Conservation (phyloP, 2,888 invertebrate genomes). For the Phoronis australis region DNA sequence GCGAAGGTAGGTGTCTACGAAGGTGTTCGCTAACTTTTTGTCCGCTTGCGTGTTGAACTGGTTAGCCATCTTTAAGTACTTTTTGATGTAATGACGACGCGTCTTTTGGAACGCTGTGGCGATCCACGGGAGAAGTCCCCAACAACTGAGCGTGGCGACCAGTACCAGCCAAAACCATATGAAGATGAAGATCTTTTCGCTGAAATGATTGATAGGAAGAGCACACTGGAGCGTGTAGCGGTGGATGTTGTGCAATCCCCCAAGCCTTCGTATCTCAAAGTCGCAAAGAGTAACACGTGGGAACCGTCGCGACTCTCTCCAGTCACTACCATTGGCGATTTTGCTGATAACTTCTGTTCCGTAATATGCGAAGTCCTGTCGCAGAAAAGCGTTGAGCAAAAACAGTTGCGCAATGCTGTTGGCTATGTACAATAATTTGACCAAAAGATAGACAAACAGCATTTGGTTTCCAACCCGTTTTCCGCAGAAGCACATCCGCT, state of each 20-base stretch:
- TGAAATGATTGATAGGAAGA: too few relatives aligned
- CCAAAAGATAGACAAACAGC: conserved; percentile 51
- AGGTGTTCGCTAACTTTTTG: conserved; percentile 45
- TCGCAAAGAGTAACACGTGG: too few relatives aligned
- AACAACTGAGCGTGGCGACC: conserved; percentile 38
- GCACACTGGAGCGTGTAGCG: too few relatives aligned
- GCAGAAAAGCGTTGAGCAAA: conserved; percentile 54
- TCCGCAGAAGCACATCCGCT: conserved; percentile 45
- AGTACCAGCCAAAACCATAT: conserved; percentile 52
- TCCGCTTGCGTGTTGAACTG: conserved; percentile 45
- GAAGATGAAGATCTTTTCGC: conserved; percentile 52
- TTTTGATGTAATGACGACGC: conserved; percentile 52
- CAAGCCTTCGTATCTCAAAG: conserved; percentile 47
- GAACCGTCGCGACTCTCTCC: conserved; percentile 39
- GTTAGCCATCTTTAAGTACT: conserved; percentile 54
- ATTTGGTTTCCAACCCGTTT: conserved; percentile 55
- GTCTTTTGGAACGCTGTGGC: conserved; percentile 51
- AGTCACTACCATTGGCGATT: conserved; percentile 47
- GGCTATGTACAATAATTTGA: conserved; percentile 51
- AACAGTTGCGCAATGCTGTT: conserved; percentile 55
- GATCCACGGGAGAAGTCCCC: conserved; percentile 43
- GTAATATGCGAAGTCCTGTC: conserved; percentile 47
- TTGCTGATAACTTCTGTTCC: conserved; percentile 55
- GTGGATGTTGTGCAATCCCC: conserved; percentile 46
- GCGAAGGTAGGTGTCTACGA: conserved; percentile 45